Evolutionary conservation across 2,888 invertebrate genomes (phyloP), one percentile per base, ranked within the genome.

Genomic region (Sminthurides aquaticus): DNA sequence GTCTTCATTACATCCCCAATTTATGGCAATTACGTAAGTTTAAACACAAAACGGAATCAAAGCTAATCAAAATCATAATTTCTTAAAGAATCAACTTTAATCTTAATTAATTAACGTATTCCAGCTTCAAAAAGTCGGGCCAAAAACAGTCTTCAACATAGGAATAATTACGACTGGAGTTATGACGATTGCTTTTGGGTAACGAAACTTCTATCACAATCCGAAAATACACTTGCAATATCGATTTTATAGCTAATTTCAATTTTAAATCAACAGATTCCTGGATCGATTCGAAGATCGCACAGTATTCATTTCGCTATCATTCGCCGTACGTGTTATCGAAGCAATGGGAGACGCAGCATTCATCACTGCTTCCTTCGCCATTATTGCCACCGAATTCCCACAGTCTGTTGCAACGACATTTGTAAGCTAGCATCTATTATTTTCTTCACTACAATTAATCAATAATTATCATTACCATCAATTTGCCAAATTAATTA

Each of bases 271-370:
- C 15, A n/a, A 11, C 43, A 77, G 78, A 43, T 68, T 76, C 52
- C 58, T 79, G n/a, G 77, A 77, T 52, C 70, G 72, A 57, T 68
- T 77, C 15, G 73, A 76, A 60, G 63, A 72, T 73, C 68, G 60
- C 1, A 64, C 67, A 1, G n/a, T 43, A 29, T 74, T 74, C 62
- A 69, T 74, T n/a, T 52, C 68, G 0, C 52, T 72, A 11, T 70
- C 68, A 11, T 70, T 74, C 49, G 49, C 55, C 26, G 88, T 91
- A 71, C 82, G 92, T 60, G 88, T 90, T 66, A 79, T 91, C 52
- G 90, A 91, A 77, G 91, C 91, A 0, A 81, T 91, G 80, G 92
- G 92, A 22, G 90, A 90, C 76, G 90, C 91, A 0, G 90, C 90
- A 15, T 89, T 90, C 78, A 82, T 91, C 48, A 91, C 91, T 0